Base-by-base conservation (phyloP, 2,113 vertebrate species). In the Micronycteris hirsuta region DNA sequence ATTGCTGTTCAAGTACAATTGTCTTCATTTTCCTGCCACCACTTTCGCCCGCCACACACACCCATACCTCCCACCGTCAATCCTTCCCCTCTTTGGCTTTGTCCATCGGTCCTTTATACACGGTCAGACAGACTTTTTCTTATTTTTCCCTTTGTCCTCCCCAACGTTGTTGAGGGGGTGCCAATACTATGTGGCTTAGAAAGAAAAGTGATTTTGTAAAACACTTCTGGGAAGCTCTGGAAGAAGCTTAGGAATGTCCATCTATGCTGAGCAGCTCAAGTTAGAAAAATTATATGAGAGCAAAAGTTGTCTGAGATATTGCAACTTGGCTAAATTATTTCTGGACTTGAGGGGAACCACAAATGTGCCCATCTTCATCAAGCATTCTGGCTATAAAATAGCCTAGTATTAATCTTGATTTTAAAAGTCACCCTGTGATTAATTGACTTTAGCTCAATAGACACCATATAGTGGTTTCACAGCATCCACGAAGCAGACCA, bases 401-500 rank as follows among this genome's bases (percentile, higher is more conserved):
- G 90, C 58, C 67, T 89, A 93, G 89, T 94, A 97, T 92, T 94
- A 92, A 97, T 97, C 80, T 93, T 93, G 84, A 97, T 97, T 97
- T 92, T 77, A 80, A 92, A 97, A 96, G 80, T 90, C 94, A 97
- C 77, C 71, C 56, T 96, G 68, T 90, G 90, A 95, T 96, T 94
- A 96, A 97, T 67, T 94, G 92, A 92, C 74, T 89, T 93, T 56
- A 94, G 43, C 74, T 96, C 87, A 68, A 84, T 45, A 96, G 92
- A 95, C n/a, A 89, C 85, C 58, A 68, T 26, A 65, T 41, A 95
- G 52, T 85, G 63, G 52, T 84, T 97, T 94, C 89, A 87, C 22
- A 92, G 70, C 93, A 56, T 84, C 90, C 90, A 84, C 83, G 90
- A 89, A 93, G 28, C 63, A 93, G 58, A 91, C 43, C 15, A 94